phyloP scores from a whole-genome alignment of 2,888 invertebrate genomes.

The Nectonema munidae region DNA sequence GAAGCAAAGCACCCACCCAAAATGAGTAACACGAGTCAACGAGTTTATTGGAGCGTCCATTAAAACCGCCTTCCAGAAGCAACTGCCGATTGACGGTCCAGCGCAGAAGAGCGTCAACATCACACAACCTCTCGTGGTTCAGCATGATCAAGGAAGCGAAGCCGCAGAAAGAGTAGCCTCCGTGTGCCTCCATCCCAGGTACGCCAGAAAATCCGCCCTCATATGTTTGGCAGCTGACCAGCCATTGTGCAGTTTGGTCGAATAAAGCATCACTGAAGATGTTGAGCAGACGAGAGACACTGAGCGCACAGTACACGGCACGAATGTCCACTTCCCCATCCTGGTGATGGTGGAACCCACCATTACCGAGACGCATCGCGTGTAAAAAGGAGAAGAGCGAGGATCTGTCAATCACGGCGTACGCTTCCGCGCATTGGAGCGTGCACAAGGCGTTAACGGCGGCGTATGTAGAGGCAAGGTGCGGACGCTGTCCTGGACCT shows the following conservation, averaged over 20 bases:
- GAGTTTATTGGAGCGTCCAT: constrained; percentile 81
- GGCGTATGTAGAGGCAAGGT: constrained; percentile 84
- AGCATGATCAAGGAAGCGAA: constrained; percentile 55
- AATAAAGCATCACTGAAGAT: constrained; percentile 40
- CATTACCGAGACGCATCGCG: constrained; percentile 42
- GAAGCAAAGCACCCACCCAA: constrained; percentile 80
- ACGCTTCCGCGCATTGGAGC: constrained; percentile 53
- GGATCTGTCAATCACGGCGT: constrained; percentile 47
- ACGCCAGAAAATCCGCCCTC: constrained; percentile 87
- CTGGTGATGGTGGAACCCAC: constrained; percentile 59
- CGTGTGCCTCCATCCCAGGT: constrained; percentile 83
- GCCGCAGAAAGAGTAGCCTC: constrained; percentile 94
- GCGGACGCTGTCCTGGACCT: constrained; percentile 61
- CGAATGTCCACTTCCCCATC: constrained; percentile 42
- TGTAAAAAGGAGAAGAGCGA: constrained; percentile 32
- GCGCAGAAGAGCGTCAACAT: constrained; percentile 37
- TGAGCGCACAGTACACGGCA: constrained; percentile 77
- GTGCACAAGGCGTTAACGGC: constrained; percentile 67
- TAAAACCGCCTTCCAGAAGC: constrained; percentile 66
- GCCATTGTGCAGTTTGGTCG: constrained; percentile 58
- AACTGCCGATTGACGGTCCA: constrained; percentile 73
- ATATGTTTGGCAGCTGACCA: constrained; percentile 72
- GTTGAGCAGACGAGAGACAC: constrained; percentile 53
- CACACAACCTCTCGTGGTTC: constrained; percentile 38
- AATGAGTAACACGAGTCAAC: constrained; percentile 96